Percentiles rank a stretch among this genome's conserved stretches.
phyloP scores from a whole-genome alignment of 2,888 invertebrate genomes.

The Monopis laevigella region DNA sequence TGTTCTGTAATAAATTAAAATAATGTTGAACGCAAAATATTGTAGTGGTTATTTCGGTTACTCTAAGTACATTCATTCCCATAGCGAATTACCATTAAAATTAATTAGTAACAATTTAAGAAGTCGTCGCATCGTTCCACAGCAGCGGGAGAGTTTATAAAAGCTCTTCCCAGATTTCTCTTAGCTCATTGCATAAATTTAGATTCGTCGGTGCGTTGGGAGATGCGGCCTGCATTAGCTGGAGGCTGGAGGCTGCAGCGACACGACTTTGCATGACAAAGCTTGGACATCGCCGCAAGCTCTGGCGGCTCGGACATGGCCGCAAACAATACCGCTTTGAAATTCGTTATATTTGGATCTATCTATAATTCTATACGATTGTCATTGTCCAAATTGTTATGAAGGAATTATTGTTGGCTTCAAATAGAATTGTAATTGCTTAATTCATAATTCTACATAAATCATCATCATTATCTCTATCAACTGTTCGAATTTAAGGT shows the following conservation, averaged over 20 bases:
- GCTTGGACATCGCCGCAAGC: conserved; percentile 5
- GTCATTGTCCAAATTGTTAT: no score
- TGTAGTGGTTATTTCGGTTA: no score
- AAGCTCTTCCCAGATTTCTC: background rate
- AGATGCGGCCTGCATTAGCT: conserved; percentile 8
- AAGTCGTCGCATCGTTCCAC: conserved; percentile 1
- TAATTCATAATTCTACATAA: no score
- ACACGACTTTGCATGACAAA: conserved; percentile 13
- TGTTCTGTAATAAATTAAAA: no score
- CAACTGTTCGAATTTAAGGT: no score
- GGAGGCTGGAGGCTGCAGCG: conserved; percentile 3
- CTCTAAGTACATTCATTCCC: no score
- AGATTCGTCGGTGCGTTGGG: background rate
- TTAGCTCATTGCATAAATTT: conserved; percentile 10
- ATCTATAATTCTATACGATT: no score
- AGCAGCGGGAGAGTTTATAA: conserved; percentile 1
- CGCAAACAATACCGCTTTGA: conserved; percentile 5
- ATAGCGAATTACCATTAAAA: conserved; percentile 7
- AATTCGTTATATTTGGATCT: no score
- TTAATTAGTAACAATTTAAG: conserved; percentile 5
- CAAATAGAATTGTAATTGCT: no score
- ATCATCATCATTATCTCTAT: no score
- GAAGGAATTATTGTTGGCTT: no score
- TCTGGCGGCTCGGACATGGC: conserved; percentile 2
- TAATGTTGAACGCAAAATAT: no score